These are phyloP conservation scores for Muscicapa striata DNA, from an alignment of 2,797 vertebrate species.

Conservation along the genomic window DNA sequence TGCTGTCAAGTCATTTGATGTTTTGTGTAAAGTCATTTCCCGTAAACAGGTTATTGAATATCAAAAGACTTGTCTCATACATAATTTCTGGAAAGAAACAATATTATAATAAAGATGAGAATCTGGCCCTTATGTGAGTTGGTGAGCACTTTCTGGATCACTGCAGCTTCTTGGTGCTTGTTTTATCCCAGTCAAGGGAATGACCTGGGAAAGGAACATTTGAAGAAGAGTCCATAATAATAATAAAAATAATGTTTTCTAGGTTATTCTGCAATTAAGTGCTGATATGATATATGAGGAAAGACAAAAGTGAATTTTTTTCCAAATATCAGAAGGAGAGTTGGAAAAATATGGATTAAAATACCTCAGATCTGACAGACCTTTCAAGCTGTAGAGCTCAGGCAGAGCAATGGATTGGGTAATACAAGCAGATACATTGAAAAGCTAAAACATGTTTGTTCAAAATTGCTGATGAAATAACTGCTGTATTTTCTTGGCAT, in stretches of 20 bases:
- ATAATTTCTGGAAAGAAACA: conserved; percentile 29
- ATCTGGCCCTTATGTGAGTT: neutral
- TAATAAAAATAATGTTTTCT: neutral
- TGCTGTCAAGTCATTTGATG: conserved; percentile 66
- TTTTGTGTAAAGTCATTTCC: conserved; percentile 63
- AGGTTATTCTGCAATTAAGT: neutral
- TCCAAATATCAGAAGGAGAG: neutral
- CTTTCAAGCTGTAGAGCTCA: neutral
- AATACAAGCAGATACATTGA: neutral
- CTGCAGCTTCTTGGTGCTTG: neutral
- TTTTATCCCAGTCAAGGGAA: neutral
- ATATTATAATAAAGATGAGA: conserved; percentile 34
- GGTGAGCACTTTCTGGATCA: neutral
- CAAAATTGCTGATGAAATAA: neutral
- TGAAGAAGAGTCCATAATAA: neutral
- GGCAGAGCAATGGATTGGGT: neutral
- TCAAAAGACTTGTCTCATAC: conserved; percentile 59
- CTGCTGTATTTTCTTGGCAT: neutral
- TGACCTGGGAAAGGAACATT: neutral
- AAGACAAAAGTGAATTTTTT: neutral
- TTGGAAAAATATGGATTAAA: neutral
- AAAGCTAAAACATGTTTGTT: neutral
- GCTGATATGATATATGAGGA: neutral
- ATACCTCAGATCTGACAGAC: neutral
- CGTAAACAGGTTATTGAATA: conserved; percentile 62